Percentiles rank a stretch among this genome's conserved stretches.
Evolutionary conservation across 1,140 invertebrate genomes (phyloP).

Genomic region (Teleogryllus occipitalis): DNA sequence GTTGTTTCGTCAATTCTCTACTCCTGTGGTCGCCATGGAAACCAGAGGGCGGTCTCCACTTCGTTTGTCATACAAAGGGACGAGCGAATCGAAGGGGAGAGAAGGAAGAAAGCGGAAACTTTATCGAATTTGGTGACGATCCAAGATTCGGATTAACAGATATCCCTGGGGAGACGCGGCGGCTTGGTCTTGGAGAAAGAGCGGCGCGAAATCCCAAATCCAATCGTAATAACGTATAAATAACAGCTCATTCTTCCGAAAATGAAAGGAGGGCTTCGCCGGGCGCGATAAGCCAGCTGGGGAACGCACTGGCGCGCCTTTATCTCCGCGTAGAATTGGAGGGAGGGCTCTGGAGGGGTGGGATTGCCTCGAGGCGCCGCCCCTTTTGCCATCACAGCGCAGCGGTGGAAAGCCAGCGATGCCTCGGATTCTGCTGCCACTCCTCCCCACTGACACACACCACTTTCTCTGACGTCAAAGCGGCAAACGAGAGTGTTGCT

Average conservation of each 20-base stretch:
- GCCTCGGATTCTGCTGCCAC: too few species aligned
- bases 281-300: not conserved
- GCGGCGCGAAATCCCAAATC: not conserved
- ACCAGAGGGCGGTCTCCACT: not conserved
- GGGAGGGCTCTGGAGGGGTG: too few species aligned
- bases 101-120: not conserved
- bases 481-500: too few species aligned
- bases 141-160: conserved; percentile 4
- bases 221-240: conserved; percentile 5
- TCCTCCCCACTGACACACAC: too few species aligned
- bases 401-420: too few species aligned
- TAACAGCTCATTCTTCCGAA: conserved; percentile 1
- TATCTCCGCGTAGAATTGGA: not conserved
- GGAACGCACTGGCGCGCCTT: not conserved
- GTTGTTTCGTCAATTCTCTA: not conserved
- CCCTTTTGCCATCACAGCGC: too few species aligned
- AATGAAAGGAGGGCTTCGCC: not conserved
- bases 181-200: not conserved
- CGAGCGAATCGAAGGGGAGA: not conserved
- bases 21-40: not conserved
- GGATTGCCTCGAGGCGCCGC: too few species aligned
- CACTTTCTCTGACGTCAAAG: too few species aligned
- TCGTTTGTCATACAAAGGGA: not conserved
- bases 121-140: conserved; percentile 4
- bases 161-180: not conserved